Evolutionary conservation across 2,113 vertebrate genomes (phyloP).

Genomic region (Acanthisitta chloris): DNA sequence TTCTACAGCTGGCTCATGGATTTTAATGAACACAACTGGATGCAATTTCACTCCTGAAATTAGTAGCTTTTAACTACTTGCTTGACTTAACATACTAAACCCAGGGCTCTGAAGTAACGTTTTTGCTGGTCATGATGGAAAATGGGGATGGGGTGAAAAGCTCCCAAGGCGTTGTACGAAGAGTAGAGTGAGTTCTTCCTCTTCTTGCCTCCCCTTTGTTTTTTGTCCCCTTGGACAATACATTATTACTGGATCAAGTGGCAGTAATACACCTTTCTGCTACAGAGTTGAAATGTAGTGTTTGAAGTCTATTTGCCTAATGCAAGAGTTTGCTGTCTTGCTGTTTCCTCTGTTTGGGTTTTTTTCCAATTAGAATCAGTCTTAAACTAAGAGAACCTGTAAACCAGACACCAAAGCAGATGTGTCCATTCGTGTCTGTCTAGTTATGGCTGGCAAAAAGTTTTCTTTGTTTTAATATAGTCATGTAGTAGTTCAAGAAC

Average conservation of each 20-base stretch:
- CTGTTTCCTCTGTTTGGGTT: not conserved
- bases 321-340: not conserved
- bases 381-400: not conserved
- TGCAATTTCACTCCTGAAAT: not conserved
- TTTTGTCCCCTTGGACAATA: not conserved
- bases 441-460: not conserved
- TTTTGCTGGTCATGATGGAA: not conserved
- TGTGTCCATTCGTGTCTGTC: not conserved
- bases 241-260: not conserved
- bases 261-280: not conserved
- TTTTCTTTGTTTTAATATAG: not conserved
- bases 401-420: not conserved
- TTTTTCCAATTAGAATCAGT: not conserved
- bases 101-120: fast-evolving
- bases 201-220: too few species aligned
- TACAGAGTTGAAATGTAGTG: not conserved
- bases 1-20: not conserved
- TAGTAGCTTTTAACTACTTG: not conserved
- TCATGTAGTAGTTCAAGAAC: not conserved
- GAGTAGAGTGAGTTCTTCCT: not conserved
- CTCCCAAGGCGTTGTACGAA: not conserved
- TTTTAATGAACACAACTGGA: not conserved
- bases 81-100: not conserved
- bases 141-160: not conserved
- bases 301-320: not conserved